Evolutionary conservation across 1,140 invertebrate species (phyloP), one percentile per base, ranked within the genome.

Genomic region (Heliconius melpomene): DNA sequence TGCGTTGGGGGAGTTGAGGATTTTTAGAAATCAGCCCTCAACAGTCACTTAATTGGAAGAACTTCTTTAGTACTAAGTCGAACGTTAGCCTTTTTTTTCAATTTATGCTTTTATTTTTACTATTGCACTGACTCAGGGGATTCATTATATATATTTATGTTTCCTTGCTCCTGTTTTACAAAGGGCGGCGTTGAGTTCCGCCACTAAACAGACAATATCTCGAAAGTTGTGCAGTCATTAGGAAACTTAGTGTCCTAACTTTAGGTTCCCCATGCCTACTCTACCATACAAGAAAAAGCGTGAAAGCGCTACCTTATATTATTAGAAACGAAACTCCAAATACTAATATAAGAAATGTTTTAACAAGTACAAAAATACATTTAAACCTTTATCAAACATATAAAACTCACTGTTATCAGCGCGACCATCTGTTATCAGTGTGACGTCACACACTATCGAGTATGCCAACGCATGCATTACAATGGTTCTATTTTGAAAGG

Each of bases 401-500:
- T 13, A 66, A 29, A 26, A 66, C 9, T 7, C 8, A 66, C 1
- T 66, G 23, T 80, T 83, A 83, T 83, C 79, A 75, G 66, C 80
- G 23, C 75, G 76, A 54, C 72, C 74, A 57, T 79, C 77, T 23
- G 32, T 75, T 77, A 71, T 74, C 60, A 32, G 20, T 29, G 18
- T 80, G 74, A 76, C 79, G 79, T 72, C 74, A 80, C 74, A 46
- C 40, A 72, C 23, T 74, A 60, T 75, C 73, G 16, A 70, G 38
- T 72, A 20, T 74, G 9, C n/a, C 57, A 60, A 23, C n/a, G 9
- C 26, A n/a, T 26, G 26, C 60, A 66, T 66, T 16, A 11, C 13
- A 66, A 16, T 66, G 11, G 3, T 74, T 83, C 84, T 88, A 88
- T 88, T 88, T 88, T 72, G 78, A 81, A 83, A 75, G 82, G 78